Evolutionary conservation across 1,140 invertebrate genomes (phyloP).

Genomic region (Orchestia grillus): DNA sequence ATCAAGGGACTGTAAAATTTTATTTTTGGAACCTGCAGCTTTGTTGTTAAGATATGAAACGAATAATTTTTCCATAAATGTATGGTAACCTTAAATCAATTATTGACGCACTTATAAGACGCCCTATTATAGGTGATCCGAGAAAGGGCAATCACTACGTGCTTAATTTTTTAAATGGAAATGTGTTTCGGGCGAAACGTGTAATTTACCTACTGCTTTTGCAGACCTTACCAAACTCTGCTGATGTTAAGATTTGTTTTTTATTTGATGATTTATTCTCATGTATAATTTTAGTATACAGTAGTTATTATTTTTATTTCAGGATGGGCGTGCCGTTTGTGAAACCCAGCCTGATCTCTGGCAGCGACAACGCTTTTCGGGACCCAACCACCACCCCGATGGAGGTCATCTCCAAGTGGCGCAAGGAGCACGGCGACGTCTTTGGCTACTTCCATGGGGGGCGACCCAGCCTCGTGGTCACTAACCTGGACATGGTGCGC

Average conservation of each 20-base stretch:
- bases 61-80: no score
- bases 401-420: conserved; percentile 70
- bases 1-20: no score
- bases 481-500: conserved; percentile 71
- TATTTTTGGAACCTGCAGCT: no score
- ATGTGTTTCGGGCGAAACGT: not conserved
- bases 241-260: not conserved
- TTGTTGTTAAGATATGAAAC: no score
- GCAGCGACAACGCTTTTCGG: conserved; percentile 69
- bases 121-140: no score
- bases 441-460: conserved; percentile 71
- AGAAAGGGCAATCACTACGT: no score
- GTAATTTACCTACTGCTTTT: not conserved
- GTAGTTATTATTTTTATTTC: not conserved
- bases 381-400: conserved; percentile 54
- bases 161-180: not conserved
- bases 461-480: conserved; percentile 70
- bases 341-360: conserved; percentile 69
- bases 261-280: not conserved
- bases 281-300: no score
- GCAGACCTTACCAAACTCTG: not conserved
- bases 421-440: conserved; percentile 70
- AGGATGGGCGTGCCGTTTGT: conserved; percentile 70
- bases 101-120: no score
- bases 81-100: no score